These are phyloP conservation scores for Cheirogaleus major DNA, from an alignment of 2,797 vertebrate genomes.

Conservation along the genomic window DNA sequence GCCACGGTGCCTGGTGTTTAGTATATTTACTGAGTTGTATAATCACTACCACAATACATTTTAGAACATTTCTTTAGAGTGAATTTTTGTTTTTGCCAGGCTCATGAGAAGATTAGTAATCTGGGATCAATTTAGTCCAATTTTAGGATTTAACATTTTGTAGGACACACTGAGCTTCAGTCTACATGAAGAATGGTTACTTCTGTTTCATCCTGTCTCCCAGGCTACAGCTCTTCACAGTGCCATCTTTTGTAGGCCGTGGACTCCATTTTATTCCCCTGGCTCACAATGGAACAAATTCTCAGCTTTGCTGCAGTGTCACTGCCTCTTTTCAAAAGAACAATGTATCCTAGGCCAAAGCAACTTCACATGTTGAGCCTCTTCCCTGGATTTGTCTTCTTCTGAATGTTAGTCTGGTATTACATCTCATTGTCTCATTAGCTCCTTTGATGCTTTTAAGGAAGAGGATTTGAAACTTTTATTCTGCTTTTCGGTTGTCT, in stretches of 20 bases:
- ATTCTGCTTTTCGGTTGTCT: neutral
- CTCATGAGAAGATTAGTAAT: neutral
- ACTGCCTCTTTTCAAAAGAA: neutral
- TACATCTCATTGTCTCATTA: neutral
- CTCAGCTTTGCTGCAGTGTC: neutral
- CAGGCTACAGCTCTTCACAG: neutral
- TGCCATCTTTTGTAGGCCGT: neutral
- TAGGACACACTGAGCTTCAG: neutral
- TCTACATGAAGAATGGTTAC: neutral
- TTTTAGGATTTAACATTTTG: neutral
- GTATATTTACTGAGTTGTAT: neutral
- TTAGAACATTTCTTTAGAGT: neutral
- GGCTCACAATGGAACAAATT: neutral
- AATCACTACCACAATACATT: neutral
- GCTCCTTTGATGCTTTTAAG: neutral
- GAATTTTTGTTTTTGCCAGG: neutral
- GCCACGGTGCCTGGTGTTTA: neutral
- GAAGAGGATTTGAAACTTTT: neutral
- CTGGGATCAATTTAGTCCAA: neutral
- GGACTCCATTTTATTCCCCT: neutral
- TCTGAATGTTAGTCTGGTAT: neutral
- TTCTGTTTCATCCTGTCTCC: neutral
- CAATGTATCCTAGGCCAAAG: neutral
- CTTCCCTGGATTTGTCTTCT: neutral
- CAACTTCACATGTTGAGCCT: neutral